phyloP scores from a whole-genome alignment of 2,797 vertebrate genomes.

The Halcyon smyrnensis region DNA sequence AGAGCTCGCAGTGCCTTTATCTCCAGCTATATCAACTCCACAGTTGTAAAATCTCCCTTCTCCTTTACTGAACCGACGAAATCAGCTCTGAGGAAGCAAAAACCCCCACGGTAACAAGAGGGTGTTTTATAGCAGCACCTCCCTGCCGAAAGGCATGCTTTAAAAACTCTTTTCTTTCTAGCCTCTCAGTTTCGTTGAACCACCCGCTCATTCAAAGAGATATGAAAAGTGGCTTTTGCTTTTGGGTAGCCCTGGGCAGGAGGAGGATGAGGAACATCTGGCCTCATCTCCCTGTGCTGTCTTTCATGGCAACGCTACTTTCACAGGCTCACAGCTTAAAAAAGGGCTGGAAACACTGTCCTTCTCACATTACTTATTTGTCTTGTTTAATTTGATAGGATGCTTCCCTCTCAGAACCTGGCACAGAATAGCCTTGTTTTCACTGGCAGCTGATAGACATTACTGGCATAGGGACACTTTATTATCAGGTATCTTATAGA shows the following conservation, averaged over 20 bases:
- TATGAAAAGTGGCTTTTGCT: neutral
- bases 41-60: constrained; percentile 31
- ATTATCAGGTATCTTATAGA: neutral
- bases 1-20: neutral
- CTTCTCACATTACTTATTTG: neutral
- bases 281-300: neutral
- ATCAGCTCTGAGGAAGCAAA: neutral
- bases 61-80: neutral
- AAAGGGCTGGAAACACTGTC: neutral
- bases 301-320: neutral
- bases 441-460: neutral
- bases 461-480: rapidly evolving
- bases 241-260: neutral
- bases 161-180: neutral
- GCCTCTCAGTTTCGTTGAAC: neutral
- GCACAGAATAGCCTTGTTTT: neutral
- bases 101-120: neutral
- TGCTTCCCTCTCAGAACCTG: neutral
- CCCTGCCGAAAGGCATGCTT: neutral
- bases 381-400: neutral
- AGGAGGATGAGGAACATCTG: neutral
- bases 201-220: neutral
- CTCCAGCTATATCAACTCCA: neutral
- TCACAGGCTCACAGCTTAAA: neutral
- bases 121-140: neutral